A percentile compares a stretch with the other conserved stretches of the same genome.
Conservation (phyloP, 2,888 invertebrate genomes). For the Hypomecis atomaria region DNA sequence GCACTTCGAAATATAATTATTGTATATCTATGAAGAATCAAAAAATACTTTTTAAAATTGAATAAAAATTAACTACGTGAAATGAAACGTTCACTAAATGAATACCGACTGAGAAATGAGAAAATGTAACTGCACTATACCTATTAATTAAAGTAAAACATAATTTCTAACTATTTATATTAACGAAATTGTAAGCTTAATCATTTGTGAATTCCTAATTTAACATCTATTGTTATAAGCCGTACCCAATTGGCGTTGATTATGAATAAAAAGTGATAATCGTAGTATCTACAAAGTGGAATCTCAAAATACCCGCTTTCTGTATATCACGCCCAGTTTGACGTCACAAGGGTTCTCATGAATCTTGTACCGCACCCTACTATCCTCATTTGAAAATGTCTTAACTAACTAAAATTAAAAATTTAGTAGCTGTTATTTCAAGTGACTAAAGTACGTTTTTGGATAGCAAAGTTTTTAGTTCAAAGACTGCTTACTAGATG, state of each 20-base stretch:
- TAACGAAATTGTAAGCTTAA: too few species aligned
- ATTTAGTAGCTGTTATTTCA: slow-evolving; percentile 34
- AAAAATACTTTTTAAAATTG: too few species aligned
- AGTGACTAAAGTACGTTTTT: slow-evolving; percentile 45
- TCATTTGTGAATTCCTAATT: too few species aligned
- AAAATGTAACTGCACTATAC: too few species aligned
- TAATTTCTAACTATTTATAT: too few species aligned
- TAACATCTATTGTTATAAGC: not conserved
- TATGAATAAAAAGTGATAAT: too few species aligned
- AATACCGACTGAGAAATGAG: too few species aligned
- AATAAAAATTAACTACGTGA: too few species aligned
- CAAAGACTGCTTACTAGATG: slow-evolving; percentile 56
- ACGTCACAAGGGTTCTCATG: slow-evolving; percentile 81
- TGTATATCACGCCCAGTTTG: slow-evolving; percentile 82
- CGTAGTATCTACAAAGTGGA: not conserved
- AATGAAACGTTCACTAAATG: too few species aligned
- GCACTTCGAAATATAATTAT: too few species aligned
- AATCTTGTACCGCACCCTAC: slow-evolving; percentile 80
- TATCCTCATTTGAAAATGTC: slow-evolving; percentile 53
- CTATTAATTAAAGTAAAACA: too few species aligned
- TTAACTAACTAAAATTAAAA: slow-evolving; percentile 44
- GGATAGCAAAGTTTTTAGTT: slow-evolving; percentile 51
- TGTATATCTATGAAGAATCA: too few species aligned
- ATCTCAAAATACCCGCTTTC: slow-evolving; percentile 58
- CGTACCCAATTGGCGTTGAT: not conserved